These are phyloP conservation scores for Phaedon cochleariae DNA, from an alignment of 2,888 invertebrate species.

Conservation along the genomic window DNA sequence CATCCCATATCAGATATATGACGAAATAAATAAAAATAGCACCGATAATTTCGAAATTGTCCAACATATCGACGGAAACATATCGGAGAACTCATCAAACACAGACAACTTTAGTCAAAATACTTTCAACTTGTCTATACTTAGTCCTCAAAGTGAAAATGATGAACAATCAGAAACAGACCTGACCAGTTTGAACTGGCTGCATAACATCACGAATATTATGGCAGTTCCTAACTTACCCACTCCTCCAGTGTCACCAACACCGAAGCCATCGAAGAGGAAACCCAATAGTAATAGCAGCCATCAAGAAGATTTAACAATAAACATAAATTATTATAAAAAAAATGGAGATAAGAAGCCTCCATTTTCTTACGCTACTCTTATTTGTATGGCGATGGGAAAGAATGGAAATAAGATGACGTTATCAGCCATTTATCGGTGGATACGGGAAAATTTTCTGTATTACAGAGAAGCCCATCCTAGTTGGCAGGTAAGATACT, in stretches of 20 bases:
- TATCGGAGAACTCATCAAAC: background rate
- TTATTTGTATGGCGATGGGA: constrained; percentile 93
- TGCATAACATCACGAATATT: constrained; percentile 88
- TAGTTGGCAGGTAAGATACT: constrained; percentile 86
- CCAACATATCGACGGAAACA: constrained; percentile 32
- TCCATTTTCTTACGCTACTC: constrained; percentile 88
- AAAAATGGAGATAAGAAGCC: constrained; percentile 85
- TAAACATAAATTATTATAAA: constrained; percentile 80
- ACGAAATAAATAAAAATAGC: constrained; percentile 35
- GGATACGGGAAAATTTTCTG: constrained; percentile 91
- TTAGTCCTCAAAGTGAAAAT: constrained; percentile 57
- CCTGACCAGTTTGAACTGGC: constrained; percentile 86
- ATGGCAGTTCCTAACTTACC: constrained; percentile 82
- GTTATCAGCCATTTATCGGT: constrained; percentile 86
- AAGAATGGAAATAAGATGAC: constrained; percentile 91
- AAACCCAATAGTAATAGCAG: constrained; percentile 55
- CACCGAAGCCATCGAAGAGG: constrained; percentile 68
- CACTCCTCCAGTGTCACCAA: constrained; percentile 79
- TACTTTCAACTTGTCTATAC: constrained; percentile 27
- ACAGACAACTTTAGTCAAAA: constrained; percentile 14
- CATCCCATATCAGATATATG: constrained; percentile 45
- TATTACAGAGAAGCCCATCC: constrained; percentile 90
- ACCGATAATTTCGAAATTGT: constrained; percentile 43
- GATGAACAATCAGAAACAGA: constrained; percentile 68
- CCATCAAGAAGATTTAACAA: constrained; percentile 69